Conservation (phyloP, 2,888 invertebrate genomes). For the Heliconius sara region DNA sequence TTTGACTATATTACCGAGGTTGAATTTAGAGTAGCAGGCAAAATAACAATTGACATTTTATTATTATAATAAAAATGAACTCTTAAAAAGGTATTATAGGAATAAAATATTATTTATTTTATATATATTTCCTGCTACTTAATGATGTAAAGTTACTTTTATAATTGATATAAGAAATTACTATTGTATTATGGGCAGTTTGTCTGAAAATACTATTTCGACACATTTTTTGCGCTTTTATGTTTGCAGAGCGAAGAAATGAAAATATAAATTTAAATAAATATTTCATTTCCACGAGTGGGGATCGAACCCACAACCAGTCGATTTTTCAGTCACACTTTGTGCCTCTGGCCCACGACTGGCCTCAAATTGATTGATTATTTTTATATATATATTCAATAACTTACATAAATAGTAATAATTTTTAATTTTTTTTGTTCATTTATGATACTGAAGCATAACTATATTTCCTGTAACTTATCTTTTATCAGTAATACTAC, state of each 20-base stretch:
- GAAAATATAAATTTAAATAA: too few species aligned
- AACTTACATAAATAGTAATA: background rate
- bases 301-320: too few species aligned
- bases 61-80: slow-evolving; percentile 1
- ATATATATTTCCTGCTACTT: background rate
- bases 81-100: background rate
- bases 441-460: background rate
- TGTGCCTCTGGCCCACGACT: too few species aligned
- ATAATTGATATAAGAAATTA: background rate
- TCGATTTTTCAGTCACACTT: too few species aligned
- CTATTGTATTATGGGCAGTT: background rate
- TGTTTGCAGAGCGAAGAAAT: too few species aligned
- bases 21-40: slow-evolving; percentile 31
- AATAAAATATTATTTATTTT: slow-evolving; percentile 6
- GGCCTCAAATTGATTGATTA: too few species aligned
- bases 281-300: too few species aligned
- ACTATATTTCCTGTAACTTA: background rate
- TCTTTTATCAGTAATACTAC: background rate
- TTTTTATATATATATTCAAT: background rate
- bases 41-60: slow-evolving; percentile 27
- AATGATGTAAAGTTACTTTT: background rate
- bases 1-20: slow-evolving; percentile 50
- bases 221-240: too few species aligned
- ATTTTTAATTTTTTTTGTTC: background rate
- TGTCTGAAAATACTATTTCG: background rate